Evolutionary conservation across 2,888 invertebrate genomes (phyloP).

Genomic region (Drosophila neutralis): DNA sequence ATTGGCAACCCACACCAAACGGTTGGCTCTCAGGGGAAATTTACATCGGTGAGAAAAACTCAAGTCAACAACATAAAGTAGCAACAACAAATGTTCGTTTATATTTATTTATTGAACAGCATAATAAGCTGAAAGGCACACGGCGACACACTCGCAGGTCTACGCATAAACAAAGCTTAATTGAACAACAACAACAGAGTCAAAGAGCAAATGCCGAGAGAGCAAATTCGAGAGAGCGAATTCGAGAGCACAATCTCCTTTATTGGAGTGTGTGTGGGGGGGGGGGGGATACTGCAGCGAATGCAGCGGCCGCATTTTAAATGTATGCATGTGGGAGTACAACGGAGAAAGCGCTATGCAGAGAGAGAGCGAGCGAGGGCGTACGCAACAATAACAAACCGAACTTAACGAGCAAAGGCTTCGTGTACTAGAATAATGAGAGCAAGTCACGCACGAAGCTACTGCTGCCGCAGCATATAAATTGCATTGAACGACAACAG

Average conservation of each 20-base stretch:
- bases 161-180: slow-evolving; percentile 69
- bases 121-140: slow-evolving; percentile 46
- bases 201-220: slow-evolving; percentile 10
- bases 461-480: slow-evolving; percentile 60
- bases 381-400: slow-evolving; percentile 68
- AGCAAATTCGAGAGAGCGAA: slow-evolving; percentile 1
- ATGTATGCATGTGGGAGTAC: slow-evolving; percentile 8
- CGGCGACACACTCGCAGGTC: slow-evolving; percentile 20
- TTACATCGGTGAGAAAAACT: slow-evolving; percentile 13
- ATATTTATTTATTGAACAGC: slow-evolving; percentile 39
- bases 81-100: slow-evolving; percentile 33
- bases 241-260: slow-evolving; percentile 34
- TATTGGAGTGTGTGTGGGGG: slow-evolving; percentile 49
- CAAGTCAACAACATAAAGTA: slow-evolving; percentile 36
- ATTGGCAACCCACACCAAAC: slow-evolving; percentile 35
- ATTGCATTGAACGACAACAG: slow-evolving; percentile 61
- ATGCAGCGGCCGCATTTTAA: slow-evolving; percentile 40
- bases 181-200: slow-evolving; percentile 54
- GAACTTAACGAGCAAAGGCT: slow-evolving; percentile 55
- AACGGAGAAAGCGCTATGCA: slow-evolving; percentile 7
- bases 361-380: slow-evolving; percentile 20
- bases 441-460: slow-evolving; percentile 59
- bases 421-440: slow-evolving; percentile 64
- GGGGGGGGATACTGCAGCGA: slow-evolving; percentile 42
- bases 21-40: slow-evolving; percentile 37